Percentiles rank a stretch among this genome's conserved stretches.
phyloP scores from a whole-genome alignment of 2,888 invertebrate genomes.

The Papilio demoleus region DNA sequence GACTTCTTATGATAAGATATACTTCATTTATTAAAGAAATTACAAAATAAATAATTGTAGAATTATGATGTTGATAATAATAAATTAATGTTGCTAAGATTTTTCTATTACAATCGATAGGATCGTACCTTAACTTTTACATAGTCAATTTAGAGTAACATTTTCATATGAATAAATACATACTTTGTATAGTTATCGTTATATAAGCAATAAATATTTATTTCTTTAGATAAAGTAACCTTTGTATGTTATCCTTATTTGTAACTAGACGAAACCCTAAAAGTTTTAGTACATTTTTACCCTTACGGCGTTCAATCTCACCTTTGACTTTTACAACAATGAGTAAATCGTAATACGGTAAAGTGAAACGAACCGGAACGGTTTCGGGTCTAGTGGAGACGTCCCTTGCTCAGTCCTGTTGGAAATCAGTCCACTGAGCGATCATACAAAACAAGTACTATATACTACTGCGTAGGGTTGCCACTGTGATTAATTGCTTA shows the following conservation, averaged over 20 bases:
- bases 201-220: conserved; percentile 9
- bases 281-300: conserved; percentile 43
- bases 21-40: too few species aligned
- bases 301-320: conserved; percentile 50
- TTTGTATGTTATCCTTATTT: conserved; percentile 8
- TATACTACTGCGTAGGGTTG: conserved; percentile 54
- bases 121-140: not conserved
- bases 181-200: not conserved
- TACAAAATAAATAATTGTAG: too few species aligned
- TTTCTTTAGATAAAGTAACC: not conserved
- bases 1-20: too few species aligned
- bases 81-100: not conserved
- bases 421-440: conserved; percentile 70
- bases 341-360: conserved; percentile 66
- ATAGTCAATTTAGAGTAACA: not conserved
- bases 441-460: conserved; percentile 45
- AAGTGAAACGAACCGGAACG: conserved; percentile 74
- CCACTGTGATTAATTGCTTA: conserved; percentile 78
- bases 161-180: not conserved
- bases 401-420: conserved; percentile 68
- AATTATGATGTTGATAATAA: too few species aligned
- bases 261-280: conserved; percentile 26
- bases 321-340: conserved; percentile 71
- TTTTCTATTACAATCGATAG: not conserved
- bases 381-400: conserved; percentile 76